Conservation (phyloP, 2,888 invertebrate species). For the Dryomyza anilis region DNA sequence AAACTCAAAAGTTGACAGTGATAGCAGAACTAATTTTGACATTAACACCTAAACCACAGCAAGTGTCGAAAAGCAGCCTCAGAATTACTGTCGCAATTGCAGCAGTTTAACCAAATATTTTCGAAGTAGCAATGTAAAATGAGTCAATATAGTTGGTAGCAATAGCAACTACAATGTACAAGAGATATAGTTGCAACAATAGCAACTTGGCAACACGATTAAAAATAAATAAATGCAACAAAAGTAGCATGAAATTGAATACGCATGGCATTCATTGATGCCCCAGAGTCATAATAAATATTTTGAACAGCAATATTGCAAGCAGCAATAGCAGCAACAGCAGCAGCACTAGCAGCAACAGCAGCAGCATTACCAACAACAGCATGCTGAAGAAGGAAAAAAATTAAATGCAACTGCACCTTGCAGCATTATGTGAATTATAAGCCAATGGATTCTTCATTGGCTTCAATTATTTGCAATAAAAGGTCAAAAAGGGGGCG, state of each 20-base stretch:
- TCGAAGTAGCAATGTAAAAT: too few relatives aligned
- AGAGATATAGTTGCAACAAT: background rate
- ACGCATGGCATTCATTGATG: slow-evolving; percentile 9
- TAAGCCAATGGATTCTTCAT: background rate
- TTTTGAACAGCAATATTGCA: background rate
- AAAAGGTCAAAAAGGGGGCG: too few relatives aligned
- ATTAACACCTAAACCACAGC: too few relatives aligned
- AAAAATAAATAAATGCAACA: background rate
- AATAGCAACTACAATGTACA: background rate
- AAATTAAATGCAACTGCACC: background rate
- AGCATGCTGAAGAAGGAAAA: background rate
- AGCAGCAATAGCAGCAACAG: background rate
- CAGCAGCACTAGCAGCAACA: background rate
- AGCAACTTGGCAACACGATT: background rate
- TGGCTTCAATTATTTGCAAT: background rate
- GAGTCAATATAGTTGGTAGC: too few relatives aligned
- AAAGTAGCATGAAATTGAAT: background rate
- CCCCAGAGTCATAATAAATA: background rate
- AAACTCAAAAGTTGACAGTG: too few relatives aligned
- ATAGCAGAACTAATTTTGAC: too few relatives aligned
- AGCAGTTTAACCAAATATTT: too few relatives aligned
- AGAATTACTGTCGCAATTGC: too few relatives aligned
- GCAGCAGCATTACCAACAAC: background rate
- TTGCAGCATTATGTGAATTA: too few relatives aligned
- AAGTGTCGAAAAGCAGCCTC: too few relatives aligned